Evolutionary conservation across 2,797 vertebrate species (phyloP).

Genomic region (Catamblyrhynchus diadema): DNA sequence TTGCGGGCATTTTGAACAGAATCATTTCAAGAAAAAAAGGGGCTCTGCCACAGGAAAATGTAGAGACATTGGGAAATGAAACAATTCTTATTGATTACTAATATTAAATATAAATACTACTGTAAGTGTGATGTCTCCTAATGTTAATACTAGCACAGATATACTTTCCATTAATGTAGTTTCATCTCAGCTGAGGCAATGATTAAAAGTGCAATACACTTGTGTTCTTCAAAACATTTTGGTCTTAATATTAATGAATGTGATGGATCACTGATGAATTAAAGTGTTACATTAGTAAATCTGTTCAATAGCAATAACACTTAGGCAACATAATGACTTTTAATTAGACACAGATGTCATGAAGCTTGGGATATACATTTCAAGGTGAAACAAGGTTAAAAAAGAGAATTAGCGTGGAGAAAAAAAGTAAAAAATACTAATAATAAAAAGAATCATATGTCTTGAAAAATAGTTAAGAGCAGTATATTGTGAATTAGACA

Average conservation of each 20-base stretch:
- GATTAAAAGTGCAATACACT: background rate
- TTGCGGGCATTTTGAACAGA: background rate
- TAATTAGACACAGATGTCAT: background rate
- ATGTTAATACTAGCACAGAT: background rate
- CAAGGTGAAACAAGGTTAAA: background rate
- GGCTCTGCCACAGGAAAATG: background rate
- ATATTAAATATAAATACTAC: background rate
- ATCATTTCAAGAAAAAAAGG: background rate
- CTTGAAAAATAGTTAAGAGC: background rate
- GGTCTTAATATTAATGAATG: background rate
- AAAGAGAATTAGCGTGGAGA: accelerated
- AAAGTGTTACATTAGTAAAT: background rate
- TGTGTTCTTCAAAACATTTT: background rate
- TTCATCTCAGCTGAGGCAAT: background rate
- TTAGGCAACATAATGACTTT: background rate
- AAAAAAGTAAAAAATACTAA: background rate
- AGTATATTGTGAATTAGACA: background rate
- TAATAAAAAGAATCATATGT: background rate
- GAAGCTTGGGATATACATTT: background rate
- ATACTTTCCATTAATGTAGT: background rate
- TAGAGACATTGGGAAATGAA: background rate
- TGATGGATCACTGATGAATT: background rate
- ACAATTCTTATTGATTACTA: background rate
- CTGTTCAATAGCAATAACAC: background rate
- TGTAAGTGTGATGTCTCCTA: background rate